phyloP scores from a whole-genome alignment of 1,140 invertebrate species.

The Drosophila punjabiensis region DNA sequence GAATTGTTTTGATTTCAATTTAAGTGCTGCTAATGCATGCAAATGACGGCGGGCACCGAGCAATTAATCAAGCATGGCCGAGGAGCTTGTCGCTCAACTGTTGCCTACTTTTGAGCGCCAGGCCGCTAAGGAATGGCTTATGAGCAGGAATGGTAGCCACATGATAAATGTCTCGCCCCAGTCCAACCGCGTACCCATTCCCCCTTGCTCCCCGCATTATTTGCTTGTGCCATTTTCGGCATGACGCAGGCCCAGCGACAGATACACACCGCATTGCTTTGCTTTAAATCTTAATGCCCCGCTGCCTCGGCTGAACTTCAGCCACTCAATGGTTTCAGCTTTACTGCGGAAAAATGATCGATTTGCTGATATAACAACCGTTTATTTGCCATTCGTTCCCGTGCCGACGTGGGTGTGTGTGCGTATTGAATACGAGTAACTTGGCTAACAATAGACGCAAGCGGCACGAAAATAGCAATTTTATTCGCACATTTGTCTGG shows the following conservation, averaged over 20 bases:
- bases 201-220: constrained; percentile 7
- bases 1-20: constrained; percentile 62
- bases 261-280: constrained; percentile 37
- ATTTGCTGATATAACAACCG: constrained; percentile 47
- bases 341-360: constrained; percentile 50
- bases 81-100: constrained; percentile 20
- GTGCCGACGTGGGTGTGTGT: constrained; percentile 12
- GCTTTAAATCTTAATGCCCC: constrained; percentile 37
- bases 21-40: constrained; percentile 50
- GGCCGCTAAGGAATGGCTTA: constrained; percentile 39
- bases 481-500: constrained; percentile 59
- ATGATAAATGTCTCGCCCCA: constrained; percentile 57
- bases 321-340: constrained; percentile 38
- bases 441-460: constrained; percentile 69
- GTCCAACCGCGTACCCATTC: background rate
- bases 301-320: constrained; percentile 1
- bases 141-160: constrained; percentile 56
- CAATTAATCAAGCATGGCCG: constrained; percentile 51
- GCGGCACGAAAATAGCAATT: constrained; percentile 70
- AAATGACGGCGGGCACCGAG: constrained; percentile 48
- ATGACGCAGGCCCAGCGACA: constrained; percentile 55
- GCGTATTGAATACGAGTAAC: constrained; percentile 25
- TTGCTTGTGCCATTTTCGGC: constrained; percentile 32
- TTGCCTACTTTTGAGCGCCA: constrained; percentile 48
- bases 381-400: constrained; percentile 39